phyloP scores from a whole-genome alignment of 2,113 vertebrate genomes.

The Rhinogobius similis region DNA sequence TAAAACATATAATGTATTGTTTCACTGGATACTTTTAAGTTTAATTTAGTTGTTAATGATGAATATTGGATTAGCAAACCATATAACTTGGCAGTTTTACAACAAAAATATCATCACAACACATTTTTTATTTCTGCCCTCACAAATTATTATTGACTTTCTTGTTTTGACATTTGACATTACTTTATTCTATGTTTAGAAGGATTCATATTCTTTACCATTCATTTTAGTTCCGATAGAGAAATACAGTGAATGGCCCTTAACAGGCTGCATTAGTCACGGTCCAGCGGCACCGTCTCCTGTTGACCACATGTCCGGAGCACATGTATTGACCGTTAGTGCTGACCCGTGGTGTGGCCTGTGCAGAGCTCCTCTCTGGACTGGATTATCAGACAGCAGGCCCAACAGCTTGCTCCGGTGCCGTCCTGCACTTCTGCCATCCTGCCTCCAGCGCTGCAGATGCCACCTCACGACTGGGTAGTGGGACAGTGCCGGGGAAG shows the following conservation, averaged over 20 bases:
- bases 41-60: neutral
- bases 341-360: constrained; percentile 65
- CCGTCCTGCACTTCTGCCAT: constrained; percentile 66
- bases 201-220: neutral
- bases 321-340: constrained; percentile 68
- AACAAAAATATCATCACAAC: neutral
- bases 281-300: constrained; percentile 52
- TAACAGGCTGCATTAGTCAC: constrained; percentile 49
- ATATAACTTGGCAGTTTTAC: neutral
- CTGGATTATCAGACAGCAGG: constrained; percentile 78
- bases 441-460: constrained; percentile 78
- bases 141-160: too few relatives aligned
- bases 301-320: constrained; percentile 73
- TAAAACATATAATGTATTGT: neutral
- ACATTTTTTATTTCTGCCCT: neutral
- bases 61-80: neutral
- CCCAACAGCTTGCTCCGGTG: constrained; percentile 70
- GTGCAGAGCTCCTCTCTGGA: constrained; percentile 67
- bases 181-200: neutral
- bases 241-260: neutral
- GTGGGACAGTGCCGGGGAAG: constrained; percentile 55
- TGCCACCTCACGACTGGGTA: constrained; percentile 72
- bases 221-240: neutral
- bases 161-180: too few relatives aligned
- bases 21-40: neutral